Base-by-base conservation (phyloP, 2,888 invertebrate genomes). In the Clostera curtula region DNA sequence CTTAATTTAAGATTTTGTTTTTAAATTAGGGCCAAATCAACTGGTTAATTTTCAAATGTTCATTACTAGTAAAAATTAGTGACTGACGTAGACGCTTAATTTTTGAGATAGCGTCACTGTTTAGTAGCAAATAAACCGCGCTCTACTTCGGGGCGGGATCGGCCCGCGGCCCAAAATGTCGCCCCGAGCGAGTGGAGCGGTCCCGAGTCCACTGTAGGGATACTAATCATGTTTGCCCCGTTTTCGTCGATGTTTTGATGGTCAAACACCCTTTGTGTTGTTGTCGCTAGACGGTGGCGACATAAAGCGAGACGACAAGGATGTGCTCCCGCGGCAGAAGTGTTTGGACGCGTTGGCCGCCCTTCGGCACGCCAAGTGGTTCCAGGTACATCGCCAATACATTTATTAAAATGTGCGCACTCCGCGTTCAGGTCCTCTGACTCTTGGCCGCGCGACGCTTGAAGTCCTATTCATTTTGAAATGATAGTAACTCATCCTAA, bases 351-450 rank as follows among this genome's bases (percentile, higher is more conserved):
- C 98, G 88, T 93, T 99, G 88, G 98, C 98, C 88, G 96, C 96
- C 87, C 93, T 99, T 87, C 95, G 99, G 89, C 98, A 97, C 92
- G 96, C 98, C 89, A 99, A 99, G 90, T 99, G 98, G 98, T 99
- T 98, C 93, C 98, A 98, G 96, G 97, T 97, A 82, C 80, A 68
- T 68, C 84, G 68, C 86, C 85, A 84, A 61, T 64, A 76, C 75
- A 62, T 68, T 61, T 66, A 59, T 51, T 55, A 46, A 60, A 61
- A 57, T 62, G 71, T 70, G 75, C 72, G 77, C 77, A 69, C 71
- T 73, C 70, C 64, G 56, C 57, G 23, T 31, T 31, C 38, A 10
- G 26, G n/a, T 21, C 29, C 7, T 22, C 5, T 13, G 7, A 5
- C 41, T 34, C 34, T 34, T 30, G 25, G 9, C 9, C 21, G n/a